phyloP scores from a whole-genome alignment of 2,797 vertebrate genomes.

The Pseudochirops corinnae region DNA sequence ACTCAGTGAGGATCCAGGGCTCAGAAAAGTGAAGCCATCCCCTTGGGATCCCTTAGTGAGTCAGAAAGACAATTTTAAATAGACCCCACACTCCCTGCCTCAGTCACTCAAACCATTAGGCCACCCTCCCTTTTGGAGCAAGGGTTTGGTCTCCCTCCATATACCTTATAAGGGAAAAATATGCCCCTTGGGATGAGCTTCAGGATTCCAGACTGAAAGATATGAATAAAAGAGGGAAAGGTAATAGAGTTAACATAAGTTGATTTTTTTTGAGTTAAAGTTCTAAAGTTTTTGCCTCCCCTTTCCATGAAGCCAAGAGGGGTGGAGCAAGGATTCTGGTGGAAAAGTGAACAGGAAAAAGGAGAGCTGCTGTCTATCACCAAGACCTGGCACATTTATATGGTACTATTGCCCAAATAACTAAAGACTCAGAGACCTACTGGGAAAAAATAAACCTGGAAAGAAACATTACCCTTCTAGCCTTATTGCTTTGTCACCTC shows the following conservation, averaged over 20 bases:
- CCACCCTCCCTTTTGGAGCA: background rate
- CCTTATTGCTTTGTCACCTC: background rate
- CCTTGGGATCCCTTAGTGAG: background rate
- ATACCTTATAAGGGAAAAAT: constrained; percentile 30
- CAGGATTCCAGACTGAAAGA: background rate
- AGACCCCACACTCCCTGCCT: background rate
- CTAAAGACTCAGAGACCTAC: background rate
- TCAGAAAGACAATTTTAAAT: constrained; percentile 13
- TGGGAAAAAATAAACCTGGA: background rate
- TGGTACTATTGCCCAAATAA: background rate
- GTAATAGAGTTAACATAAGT: background rate
- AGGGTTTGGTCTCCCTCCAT: background rate
- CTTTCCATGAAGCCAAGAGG: background rate
- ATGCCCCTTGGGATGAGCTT: background rate
- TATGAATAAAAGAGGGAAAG: background rate
- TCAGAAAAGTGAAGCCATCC: constrained; percentile 14
- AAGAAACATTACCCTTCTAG: background rate
- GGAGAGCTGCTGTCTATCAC: background rate
- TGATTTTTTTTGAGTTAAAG: background rate
- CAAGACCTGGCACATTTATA: background rate
- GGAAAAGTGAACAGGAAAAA: background rate
- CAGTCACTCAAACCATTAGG: constrained; percentile 17
- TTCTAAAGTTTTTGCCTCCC: background rate
- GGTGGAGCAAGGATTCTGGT: background rate
- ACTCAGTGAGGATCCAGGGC: background rate